Evolutionary conservation across 2,797 vertebrate species (phyloP), one percentile per base, ranked within the genome.

Genomic region (Pseudochirops corinnae): DNA sequence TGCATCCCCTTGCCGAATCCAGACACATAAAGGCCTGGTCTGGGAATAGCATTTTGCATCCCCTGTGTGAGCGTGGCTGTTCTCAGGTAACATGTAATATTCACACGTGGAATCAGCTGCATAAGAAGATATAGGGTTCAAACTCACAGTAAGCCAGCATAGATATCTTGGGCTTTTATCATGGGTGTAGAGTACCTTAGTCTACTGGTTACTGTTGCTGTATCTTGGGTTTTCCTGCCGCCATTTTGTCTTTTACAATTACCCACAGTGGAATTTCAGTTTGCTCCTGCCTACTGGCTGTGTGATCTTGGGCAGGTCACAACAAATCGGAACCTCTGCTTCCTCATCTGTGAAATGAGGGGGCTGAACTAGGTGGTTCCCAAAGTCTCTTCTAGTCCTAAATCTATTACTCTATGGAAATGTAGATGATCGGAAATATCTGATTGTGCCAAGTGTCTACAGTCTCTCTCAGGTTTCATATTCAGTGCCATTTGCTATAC

Each of bases 91-190:
- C 91, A 87, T 55, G 57, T 96, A 96, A 97, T 95, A 93, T 97
- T 95, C 95, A 92, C 0, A 7, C 33, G 16, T 55, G 53, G 60
- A 24, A 62, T 74, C 94, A 96, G 93, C 93, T 28, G 58, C 50
- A 52, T 4, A 18, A 74, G 62, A 96, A 95, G 94, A 96, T 93
- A 92, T 95, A 93, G 92, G 92, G 96, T 96, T 97, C 96, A 96
- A 95, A 95, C n/a, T 96, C 7, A n/a, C 93, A 96, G 97, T 96
- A 97, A 97, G 96, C 95, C 96, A 74, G 94, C 94, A 97, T 96
- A 97, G 96, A 97, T 97, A 98, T 97, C 98, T 97, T 97, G 97
- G 98, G 96, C 95, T 95, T 96, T 82, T 82, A 97, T 97, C 95
- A 97, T 95, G 94, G 95, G 93, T 92, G 53, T 55, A 91, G 91